Conservation (phyloP, 2,113 vertebrate species). For the Nycticryphes semicollaris region DNA sequence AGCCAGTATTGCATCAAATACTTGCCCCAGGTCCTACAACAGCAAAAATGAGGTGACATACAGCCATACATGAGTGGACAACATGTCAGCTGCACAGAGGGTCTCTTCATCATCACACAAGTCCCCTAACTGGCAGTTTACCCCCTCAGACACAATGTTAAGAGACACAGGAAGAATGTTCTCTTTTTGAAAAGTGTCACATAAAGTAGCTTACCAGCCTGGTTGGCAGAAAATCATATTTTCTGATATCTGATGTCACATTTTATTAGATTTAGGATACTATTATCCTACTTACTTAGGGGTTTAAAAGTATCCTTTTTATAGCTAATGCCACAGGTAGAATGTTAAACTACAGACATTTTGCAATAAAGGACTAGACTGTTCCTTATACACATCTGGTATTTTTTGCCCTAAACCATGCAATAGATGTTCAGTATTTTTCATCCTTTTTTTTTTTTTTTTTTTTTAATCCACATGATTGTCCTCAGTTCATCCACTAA, state of each 20-base stretch:
- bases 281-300: conserved; percentile 68
- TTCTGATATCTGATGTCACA: conserved; percentile 74
- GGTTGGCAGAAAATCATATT: conserved; percentile 75
- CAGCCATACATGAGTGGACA: conserved; percentile 79
- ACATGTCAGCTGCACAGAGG: conserved; percentile 77
- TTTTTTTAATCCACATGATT: not conserved
- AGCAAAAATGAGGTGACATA: conserved; percentile 66
- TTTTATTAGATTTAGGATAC: conserved; percentile 76
- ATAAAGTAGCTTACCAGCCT: conserved; percentile 67
- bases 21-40: conserved; percentile 67
- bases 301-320: conserved; percentile 67
- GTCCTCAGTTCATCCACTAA: conserved; percentile 3
- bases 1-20: conserved; percentile 48
- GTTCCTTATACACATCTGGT: conserved; percentile 17
- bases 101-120: conserved; percentile 70
- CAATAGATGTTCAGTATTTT: not conserved
- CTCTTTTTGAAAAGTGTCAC: conserved; percentile 82
- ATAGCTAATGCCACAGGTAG: conserved; percentile 74
- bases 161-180: conserved; percentile 81
- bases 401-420: conserved; percentile 38
- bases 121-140: conserved; percentile 74
- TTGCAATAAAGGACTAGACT: conserved; percentile 66
- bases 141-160: conserved; percentile 76
- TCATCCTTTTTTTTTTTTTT: not conserved
- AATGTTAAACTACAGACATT: conserved; percentile 66